Conservation (phyloP, 2,888 invertebrate genomes). For the Eilema griseolum region DNA sequence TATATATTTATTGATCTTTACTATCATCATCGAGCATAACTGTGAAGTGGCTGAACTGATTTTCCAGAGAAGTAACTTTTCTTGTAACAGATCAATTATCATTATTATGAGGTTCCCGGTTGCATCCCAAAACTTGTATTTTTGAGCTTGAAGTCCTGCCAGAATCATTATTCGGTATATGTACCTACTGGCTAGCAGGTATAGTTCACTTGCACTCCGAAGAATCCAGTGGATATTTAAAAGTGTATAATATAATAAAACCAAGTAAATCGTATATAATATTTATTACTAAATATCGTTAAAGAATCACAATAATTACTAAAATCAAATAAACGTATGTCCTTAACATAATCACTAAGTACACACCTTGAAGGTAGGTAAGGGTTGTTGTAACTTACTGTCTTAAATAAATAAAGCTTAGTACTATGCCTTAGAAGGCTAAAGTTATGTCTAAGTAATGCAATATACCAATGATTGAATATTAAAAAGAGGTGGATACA, state of each 20-base stretch:
- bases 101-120: no score
- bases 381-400: conserved; percentile 43
- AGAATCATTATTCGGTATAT: no score
- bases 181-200: no score
- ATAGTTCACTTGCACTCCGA: not conserved
- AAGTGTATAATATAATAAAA: not conserved
- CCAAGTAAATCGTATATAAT: not conserved
- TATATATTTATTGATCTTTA: no score
- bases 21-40: no score
- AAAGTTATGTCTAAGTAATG: conserved; percentile 16
- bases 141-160: no score
- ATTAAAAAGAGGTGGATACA: no score
- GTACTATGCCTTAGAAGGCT: conserved; percentile 31
- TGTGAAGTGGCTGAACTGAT: no score
- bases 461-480: not conserved
- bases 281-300: conserved; percentile 50
- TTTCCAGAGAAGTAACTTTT: no score
- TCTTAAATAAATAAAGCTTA: conserved; percentile 74
- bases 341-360: conserved; percentile 31
- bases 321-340: conserved; percentile 17
- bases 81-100: no score
- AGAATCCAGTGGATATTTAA: not conserved
- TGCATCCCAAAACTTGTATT: no score
- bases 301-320: conserved; percentile 45
- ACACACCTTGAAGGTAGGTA: conserved; percentile 23